Evolutionary conservation across 1,140 invertebrate genomes (phyloP).

Genomic region (Leptopilina boulardi): DNA sequence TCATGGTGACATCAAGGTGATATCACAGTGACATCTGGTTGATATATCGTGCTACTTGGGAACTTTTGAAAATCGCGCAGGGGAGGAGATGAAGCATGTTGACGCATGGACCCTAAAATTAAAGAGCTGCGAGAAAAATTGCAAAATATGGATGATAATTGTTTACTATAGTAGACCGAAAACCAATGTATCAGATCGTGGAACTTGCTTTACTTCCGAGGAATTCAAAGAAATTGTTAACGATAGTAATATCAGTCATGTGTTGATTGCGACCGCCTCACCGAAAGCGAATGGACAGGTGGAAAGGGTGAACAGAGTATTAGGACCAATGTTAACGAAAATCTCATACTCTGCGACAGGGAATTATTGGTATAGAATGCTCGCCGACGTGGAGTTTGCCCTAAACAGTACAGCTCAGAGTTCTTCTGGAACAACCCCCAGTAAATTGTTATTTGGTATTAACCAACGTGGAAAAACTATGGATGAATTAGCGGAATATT

Average conservation of each 20-base stretch:
- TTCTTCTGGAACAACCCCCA: not conserved
- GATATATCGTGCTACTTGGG: too few relatives aligned
- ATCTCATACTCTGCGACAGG: not conserved
- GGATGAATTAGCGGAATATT: not conserved
- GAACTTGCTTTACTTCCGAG: not conserved
- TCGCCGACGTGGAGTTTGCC: not conserved
- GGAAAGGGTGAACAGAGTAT: not conserved
- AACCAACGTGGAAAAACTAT: not conserved
- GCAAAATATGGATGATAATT: not conserved
- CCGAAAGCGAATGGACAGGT: not conserved
- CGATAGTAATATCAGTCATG: not conserved
- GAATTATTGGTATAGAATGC: not conserved
- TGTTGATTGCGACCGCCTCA: not conserved
- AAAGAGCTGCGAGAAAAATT: not conserved
- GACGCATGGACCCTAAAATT: not conserved
- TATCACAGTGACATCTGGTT: too few relatives aligned
- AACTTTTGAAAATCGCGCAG: not conserved
- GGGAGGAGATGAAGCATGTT: not conserved
- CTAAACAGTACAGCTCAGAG: not conserved
- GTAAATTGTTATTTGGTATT: not conserved
- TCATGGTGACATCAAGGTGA: too few relatives aligned
- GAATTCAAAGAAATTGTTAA: not conserved
- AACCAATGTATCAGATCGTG: not conserved
- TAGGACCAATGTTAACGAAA: not conserved
- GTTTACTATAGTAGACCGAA: not conserved